Evolutionary conservation across 1,140 invertebrate genomes (phyloP), one percentile per base, ranked within the genome.

Genomic region (Drosophila sulfurigaster): DNA sequence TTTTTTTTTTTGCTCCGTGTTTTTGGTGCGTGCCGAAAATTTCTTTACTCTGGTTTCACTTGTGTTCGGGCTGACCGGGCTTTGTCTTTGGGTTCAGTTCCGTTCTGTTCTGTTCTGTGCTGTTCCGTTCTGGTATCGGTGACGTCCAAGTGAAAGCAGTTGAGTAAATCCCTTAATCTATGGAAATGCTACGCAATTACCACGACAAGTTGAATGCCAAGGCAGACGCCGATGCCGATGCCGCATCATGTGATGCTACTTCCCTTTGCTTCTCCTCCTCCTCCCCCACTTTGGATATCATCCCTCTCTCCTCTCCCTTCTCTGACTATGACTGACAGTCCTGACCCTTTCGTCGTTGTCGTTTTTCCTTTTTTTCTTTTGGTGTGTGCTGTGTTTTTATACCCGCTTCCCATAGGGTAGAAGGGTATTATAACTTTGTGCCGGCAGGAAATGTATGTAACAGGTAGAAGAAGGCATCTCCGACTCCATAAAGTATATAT

Each of bases 101-200:
- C 20, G 20, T 25, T 25, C 35, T 8, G 1, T 8, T 8, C 35
- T 38, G 35, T 38, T 38, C 49, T 49, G 65, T 73, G 73, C 20
- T 11, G 25, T 38, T 64, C 49, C 45, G 65, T 69, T 79, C 28
- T 62, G 62, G 52, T 79, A 77, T 79, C 79, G 71, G 72, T 82
- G 69, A 70, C 75, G 63, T 15, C 60, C 60, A 64, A 64, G 67
- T 64, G 69, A 70, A 59, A 58, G 57, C 38, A 70, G 75, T 64
- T 60, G 67, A 69, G 69, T 74, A 91, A 91, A 91, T 91, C 90
- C 90, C 90, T 91, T 91, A 91, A 91, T 91, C 90, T 91, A 91
- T 90, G 90, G 79, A 87, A 91, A 91, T 91, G 86, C 82, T 88
- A 88, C 87, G 87, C 90, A 91, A 91, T 91, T 91, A 91, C 86